Evolutionary conservation across 2,888 invertebrate species (phyloP).

Genomic region (Drymonia ruficornis): DNA sequence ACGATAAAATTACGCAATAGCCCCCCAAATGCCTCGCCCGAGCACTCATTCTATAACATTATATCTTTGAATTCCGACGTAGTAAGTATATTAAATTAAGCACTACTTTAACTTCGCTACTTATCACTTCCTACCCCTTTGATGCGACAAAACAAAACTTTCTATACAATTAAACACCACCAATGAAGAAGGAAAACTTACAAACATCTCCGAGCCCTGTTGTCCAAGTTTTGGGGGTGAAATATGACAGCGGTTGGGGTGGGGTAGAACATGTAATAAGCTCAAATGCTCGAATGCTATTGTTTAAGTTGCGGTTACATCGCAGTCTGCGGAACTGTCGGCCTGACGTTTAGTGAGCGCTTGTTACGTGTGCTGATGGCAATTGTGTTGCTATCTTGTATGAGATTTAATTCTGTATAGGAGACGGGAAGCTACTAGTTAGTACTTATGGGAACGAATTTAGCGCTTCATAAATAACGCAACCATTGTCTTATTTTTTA

Average conservation of each 20-base stretch:
- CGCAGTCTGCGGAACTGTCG: constrained; percentile 19
- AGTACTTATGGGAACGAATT: too few species aligned
- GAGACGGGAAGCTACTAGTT: neutral
- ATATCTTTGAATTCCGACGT: too few species aligned
- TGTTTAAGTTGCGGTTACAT: constrained; percentile 54
- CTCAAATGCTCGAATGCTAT: constrained; percentile 54
- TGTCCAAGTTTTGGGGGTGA: constrained; percentile 30
- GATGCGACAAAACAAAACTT: neutral
- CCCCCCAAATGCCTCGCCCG: too few species aligned
- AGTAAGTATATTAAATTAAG: too few species aligned
- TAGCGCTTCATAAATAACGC: too few species aligned
- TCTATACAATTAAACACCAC: constrained; percentile 1
- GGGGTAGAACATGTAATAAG: constrained; percentile 51
- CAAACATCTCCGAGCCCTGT: constrained; percentile 34
- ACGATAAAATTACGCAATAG: too few species aligned
- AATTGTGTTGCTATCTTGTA: constrained; percentile 37
- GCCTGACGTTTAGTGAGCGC: constrained; percentile 16
- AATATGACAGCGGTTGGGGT: constrained; percentile 38
- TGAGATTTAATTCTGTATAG: neutral
- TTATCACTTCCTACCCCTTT: neutral
- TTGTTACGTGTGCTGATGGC: constrained; percentile 32
- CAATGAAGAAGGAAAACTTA: constrained; percentile 15
- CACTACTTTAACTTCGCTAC: neutral
- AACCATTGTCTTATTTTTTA: too few species aligned
- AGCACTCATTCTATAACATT: too few species aligned